Conservation (phyloP, 2,888 invertebrate genomes). For the Cerastoderma edule region DNA sequence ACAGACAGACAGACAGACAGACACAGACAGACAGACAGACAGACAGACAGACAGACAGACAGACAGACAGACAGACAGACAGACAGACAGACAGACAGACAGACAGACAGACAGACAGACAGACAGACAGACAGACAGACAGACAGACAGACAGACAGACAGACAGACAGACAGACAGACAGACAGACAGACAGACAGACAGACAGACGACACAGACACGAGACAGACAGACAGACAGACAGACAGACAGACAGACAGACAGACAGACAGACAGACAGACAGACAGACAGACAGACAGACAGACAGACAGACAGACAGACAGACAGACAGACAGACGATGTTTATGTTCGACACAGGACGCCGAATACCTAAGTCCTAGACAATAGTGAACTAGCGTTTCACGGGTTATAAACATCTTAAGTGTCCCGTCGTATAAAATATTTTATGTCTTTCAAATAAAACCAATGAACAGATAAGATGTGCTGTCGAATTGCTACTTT, state of each 20-base stretch:
- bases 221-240: not conserved
- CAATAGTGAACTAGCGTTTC: too few relatives aligned
- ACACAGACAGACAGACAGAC: not conserved
- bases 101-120: not conserved
- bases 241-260: not conserved
- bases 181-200: too few relatives aligned
- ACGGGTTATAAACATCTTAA: too few relatives aligned
- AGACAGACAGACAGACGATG: too few relatives aligned
- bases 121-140: not conserved
- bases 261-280: too few relatives aligned
- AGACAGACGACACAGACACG: too few relatives aligned
- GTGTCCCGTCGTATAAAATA: too few relatives aligned
- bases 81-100: not conserved
- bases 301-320: too few relatives aligned
- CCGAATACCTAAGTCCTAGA: too few relatives aligned
- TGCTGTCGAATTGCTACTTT: constrained; percentile 6
- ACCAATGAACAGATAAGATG: constrained; percentile 16
- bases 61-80: not conserved
- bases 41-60: constrained; percentile 5
- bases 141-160: not conserved
- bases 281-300: too few relatives aligned
- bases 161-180: not conserved
- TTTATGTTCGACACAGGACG: too few relatives aligned
- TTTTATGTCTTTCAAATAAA: constrained; percentile 14
- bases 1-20: constrained; percentile 22